Conservation (phyloP, 1,140 invertebrate genomes). For the Procambarus clarkii region DNA sequence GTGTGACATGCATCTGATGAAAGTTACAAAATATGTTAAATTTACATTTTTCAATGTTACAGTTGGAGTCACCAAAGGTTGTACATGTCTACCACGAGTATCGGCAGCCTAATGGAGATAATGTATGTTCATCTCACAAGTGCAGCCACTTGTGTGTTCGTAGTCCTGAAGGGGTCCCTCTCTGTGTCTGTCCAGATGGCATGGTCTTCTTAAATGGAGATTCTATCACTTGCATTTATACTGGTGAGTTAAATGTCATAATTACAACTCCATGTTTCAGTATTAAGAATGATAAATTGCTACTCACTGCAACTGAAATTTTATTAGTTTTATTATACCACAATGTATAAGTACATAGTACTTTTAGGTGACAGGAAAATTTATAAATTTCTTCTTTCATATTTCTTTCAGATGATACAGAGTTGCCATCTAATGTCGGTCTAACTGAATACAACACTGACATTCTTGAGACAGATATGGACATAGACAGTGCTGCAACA, state of each 20-base stretch:
- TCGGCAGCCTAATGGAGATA: constrained; percentile 88
- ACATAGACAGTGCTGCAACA: neutral
- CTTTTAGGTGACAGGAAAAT: neutral
- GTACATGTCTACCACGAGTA: constrained; percentile 97
- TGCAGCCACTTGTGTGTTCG: constrained; percentile 80
- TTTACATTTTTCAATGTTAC: neutral
- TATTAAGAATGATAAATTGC: too few species aligned
- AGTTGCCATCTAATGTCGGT: neutral
- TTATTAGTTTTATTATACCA: too few species aligned
- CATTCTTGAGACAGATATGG: neutral
- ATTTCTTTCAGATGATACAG: neutral
- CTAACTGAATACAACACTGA: neutral
- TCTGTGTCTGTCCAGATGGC: constrained; percentile 58
- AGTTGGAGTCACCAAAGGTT: constrained; percentile 90
- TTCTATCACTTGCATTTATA: constrained; percentile 29
- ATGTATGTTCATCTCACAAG: constrained; percentile 75
- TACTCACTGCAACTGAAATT: too few species aligned
- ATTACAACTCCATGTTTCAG: neutral
- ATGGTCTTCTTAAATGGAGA: constrained; percentile 15
- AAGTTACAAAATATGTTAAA: too few species aligned
- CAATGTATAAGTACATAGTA: too few species aligned
- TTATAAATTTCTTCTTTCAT: neutral
- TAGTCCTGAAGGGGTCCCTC: constrained; percentile 71
- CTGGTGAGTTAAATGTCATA: constrained; percentile 8
- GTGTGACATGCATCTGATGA: too few species aligned